Percentiles rank a stretch among this genome's conserved stretches.
Evolutionary conservation across 2,797 vertebrate genomes (phyloP).

Genomic region (Anguilla marmorata): DNA sequence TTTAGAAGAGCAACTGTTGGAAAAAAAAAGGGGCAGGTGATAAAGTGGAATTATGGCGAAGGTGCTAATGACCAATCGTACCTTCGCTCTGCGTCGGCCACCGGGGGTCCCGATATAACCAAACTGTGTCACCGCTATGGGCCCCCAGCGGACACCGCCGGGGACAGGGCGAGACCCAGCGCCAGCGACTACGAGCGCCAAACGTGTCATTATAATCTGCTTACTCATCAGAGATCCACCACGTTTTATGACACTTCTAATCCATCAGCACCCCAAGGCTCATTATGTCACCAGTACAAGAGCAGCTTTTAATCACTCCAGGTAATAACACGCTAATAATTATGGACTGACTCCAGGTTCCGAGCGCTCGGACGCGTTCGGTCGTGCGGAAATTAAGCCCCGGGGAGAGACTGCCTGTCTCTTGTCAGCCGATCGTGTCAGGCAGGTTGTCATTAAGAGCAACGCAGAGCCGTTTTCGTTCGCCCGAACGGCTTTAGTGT

Average conservation of each 20-base stretch:
- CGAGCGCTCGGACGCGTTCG: background rate
- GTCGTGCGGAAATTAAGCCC: background rate
- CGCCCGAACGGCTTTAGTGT: background rate
- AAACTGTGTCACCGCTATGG: background rate
- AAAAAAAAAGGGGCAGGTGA: background rate
- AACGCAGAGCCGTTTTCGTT: background rate
- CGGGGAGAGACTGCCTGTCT: background rate
- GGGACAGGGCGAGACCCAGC: constrained; percentile 62
- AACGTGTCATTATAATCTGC: background rate
- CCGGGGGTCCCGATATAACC: background rate
- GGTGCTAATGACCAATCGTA: constrained; percentile 72
- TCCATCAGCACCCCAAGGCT: background rate
- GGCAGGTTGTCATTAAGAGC: background rate
- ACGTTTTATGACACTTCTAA: background rate
- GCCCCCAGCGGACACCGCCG: constrained; percentile 64
- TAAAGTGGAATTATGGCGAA: constrained; percentile 65
- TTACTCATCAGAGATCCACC: background rate
- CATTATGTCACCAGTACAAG: background rate
- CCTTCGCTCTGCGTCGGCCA: background rate
- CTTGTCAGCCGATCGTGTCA: background rate
- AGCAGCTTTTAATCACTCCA: background rate
- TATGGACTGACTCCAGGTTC: background rate
- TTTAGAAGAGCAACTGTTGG: constrained; percentile 74
- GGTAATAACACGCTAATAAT: background rate
- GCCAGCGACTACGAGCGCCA: constrained; percentile 42